phyloP scores from a whole-genome alignment of 2,888 invertebrate genomes.

The Alviniconcha strummeri region DNA sequence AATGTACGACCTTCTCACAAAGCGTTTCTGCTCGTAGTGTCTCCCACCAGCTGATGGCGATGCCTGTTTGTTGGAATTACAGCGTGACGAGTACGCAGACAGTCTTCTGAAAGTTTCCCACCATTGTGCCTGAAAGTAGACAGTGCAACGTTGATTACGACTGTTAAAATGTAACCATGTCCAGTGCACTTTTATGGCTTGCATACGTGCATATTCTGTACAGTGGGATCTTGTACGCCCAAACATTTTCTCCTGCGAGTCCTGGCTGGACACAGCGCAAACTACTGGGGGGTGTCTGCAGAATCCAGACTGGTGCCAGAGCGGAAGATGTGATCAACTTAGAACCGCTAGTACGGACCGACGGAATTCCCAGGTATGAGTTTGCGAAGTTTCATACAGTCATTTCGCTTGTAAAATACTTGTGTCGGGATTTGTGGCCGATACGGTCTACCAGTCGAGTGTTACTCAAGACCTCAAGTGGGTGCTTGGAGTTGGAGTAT shows the following conservation, averaged over 20 bases:
- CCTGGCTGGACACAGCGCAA: background rate
- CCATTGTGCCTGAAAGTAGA: background rate
- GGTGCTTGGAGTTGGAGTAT: too few species aligned
- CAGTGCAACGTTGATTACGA: background rate
- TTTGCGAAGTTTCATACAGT: background rate
- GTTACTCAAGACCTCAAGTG: too few species aligned
- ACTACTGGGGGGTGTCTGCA: constrained; percentile 22
- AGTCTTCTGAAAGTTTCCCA: background rate
- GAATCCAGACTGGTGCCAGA: constrained; percentile 19
- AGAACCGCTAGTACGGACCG: constrained; percentile 44
- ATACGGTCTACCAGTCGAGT: background rate
- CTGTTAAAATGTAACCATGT: background rate
- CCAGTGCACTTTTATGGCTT: background rate
- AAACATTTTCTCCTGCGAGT: background rate
- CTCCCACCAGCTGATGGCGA: too few species aligned
- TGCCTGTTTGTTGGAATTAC: background rate
- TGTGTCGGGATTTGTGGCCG: background rate
- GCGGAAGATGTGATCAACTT: constrained; percentile 46
- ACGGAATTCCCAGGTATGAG: constrained; percentile 51
- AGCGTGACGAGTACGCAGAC: background rate
- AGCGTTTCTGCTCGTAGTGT: background rate
- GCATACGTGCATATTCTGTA: background rate
- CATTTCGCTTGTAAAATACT: background rate
- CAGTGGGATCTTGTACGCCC: background rate
- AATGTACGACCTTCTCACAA: background rate